phyloP scores from a whole-genome alignment of 2,797 vertebrate genomes.

The Ctenopoma multispine region DNA sequence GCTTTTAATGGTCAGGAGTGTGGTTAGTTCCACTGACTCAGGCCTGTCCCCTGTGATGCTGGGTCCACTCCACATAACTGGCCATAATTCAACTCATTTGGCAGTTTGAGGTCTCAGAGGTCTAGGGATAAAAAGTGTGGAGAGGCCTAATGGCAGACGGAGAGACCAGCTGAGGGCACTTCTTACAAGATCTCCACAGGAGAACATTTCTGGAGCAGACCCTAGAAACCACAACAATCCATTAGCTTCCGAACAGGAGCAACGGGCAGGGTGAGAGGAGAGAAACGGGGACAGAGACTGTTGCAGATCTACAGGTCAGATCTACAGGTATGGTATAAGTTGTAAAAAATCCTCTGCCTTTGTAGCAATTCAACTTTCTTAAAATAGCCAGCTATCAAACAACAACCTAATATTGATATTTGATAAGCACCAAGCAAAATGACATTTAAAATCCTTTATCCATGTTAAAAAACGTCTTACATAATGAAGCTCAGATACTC shows the following conservation, averaged over 20 bases:
- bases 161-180: constrained; percentile 80
- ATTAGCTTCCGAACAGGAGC: constrained; percentile 70
- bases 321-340: constrained; percentile 42
- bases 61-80: constrained; percentile 86
- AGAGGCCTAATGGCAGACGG: constrained; percentile 83
- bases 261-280: constrained; percentile 26
- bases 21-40: constrained; percentile 85
- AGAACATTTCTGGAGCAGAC: constrained; percentile 81
- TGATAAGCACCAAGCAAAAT: background rate
- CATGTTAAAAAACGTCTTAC: background rate
- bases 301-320: constrained; percentile 43
- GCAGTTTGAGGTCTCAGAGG: constrained; percentile 87
- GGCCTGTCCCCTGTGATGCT: constrained; percentile 80
- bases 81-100: constrained; percentile 88
- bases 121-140: constrained; percentile 84
- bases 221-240: constrained; percentile 75
- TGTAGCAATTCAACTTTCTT: background rate
- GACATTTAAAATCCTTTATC: background rate
- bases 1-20: constrained; percentile 88
- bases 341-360: background rate
- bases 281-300: constrained; percentile 21
- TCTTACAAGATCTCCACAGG: constrained; percentile 78
- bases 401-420: background rate
- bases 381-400: background rate
- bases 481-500: too few species aligned